Percentiles rank a stretch among this genome's conserved stretches.
Conservation (phyloP, 2,113 vertebrate species). For the Catagonus wagneri region DNA sequence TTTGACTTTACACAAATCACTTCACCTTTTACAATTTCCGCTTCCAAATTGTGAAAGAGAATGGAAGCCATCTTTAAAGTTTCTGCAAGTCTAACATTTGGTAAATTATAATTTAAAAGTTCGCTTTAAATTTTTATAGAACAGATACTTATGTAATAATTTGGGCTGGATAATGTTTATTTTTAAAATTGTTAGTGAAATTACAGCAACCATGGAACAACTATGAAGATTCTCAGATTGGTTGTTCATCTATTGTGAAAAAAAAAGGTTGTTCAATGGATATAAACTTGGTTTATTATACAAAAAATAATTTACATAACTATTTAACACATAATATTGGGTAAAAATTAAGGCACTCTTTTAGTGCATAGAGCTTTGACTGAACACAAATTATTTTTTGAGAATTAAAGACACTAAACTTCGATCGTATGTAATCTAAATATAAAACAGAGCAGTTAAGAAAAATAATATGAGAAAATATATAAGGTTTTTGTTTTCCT, state of each 20-base stretch:
- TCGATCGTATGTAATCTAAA: not conserved
- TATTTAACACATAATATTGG: not conserved
- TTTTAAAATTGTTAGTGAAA: slow-evolving; percentile 41
- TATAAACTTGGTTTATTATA: slow-evolving; percentile 11
- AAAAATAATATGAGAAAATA: slow-evolving; percentile 25
- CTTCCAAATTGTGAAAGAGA: not conserved
- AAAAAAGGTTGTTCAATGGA: not conserved
- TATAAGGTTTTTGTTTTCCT: not conserved
- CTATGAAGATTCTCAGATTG: slow-evolving; percentile 27
- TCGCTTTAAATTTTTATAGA: slow-evolving; percentile 26
- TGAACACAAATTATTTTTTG: not conserved
- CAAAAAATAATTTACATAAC: not conserved
- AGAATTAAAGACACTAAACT: slow-evolving; percentile 1
- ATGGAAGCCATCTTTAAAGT: not conserved
- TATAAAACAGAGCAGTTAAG: not conserved
- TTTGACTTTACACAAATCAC: not conserved
- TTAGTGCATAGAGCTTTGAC: not conserved
- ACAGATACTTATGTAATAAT: not conserved
- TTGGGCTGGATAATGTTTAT: slow-evolving; percentile 15
- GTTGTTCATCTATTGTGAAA: not conserved
- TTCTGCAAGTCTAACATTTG: not conserved
- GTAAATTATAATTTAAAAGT: not conserved
- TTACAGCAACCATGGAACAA: not conserved
- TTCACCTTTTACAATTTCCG: not conserved
- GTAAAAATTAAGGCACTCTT: slow-evolving; percentile 43